phyloP scores from a whole-genome alignment of 2,888 invertebrate species.

The Cheilosia scutellata region DNA sequence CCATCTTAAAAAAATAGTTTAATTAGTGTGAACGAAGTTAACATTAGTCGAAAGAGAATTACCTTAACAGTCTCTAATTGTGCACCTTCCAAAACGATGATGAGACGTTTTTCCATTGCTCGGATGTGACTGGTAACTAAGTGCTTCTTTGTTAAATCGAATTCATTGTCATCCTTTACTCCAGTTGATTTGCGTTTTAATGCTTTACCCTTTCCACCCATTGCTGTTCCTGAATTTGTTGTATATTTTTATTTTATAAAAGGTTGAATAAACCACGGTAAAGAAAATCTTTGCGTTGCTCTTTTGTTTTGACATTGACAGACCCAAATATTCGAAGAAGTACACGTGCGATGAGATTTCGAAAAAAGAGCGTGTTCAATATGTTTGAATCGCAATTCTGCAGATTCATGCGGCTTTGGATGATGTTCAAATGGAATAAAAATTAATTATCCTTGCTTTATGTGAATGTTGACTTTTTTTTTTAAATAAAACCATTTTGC shows the following conservation, averaged over 20 bases:
- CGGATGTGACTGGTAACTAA: slow-evolving; percentile 91
- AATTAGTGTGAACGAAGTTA: neutral
- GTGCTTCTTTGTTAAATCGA: slow-evolving; percentile 91
- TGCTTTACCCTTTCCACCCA: slow-evolving; percentile 81
- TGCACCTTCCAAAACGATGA: slow-evolving; percentile 96
- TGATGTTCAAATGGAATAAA: too few relatives aligned
- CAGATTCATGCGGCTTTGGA: neutral
- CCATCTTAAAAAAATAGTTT: slow-evolving; percentile 87
- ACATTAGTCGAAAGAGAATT: slow-evolving; percentile 69
- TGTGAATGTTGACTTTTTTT: too few relatives aligned
- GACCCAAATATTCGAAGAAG: neutral
- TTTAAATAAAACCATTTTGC: too few relatives aligned
- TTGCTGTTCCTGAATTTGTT: slow-evolving; percentile 48
- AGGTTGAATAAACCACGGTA: neutral
- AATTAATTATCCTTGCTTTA: too few relatives aligned
- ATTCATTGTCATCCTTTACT: slow-evolving; percentile 88
- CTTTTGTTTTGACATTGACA: slow-evolving; percentile 21
- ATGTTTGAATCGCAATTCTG: neutral
- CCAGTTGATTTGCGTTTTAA: slow-evolving; percentile 82
- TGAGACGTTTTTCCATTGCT: slow-evolving; percentile 94
- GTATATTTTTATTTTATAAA: neutral
- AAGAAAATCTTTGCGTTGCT: neutral
- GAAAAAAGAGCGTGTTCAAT: neutral
- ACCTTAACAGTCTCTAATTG: slow-evolving; percentile 98
- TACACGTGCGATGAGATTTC: slow-evolving; percentile 25